A percentile compares a stretch with the other conserved stretches of the same genome.
phyloP scores from a whole-genome alignment of 2,797 vertebrate genomes.

The Enteromius anoplus region DNA sequence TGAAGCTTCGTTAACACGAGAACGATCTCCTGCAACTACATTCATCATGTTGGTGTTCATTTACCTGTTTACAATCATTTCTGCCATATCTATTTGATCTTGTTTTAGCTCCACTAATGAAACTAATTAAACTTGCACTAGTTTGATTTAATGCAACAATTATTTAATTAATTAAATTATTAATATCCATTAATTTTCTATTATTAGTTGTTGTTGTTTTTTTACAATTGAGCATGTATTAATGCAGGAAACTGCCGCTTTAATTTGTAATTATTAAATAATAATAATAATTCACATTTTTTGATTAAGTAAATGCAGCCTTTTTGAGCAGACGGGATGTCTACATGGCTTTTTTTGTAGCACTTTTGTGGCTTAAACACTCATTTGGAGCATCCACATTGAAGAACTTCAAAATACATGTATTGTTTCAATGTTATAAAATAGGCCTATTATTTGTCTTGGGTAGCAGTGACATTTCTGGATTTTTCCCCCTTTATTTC shows the following conservation, averaged over 20 bases:
- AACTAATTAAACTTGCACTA: no score
- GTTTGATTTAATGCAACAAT: background rate
- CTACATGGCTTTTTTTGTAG: background rate
- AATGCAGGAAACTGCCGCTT: background rate
- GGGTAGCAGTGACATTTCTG: background rate
- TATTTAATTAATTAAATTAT: background rate
- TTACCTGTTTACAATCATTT: background rate
- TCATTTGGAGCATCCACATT: background rate
- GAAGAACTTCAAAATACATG: background rate
- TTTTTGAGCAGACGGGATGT: background rate
- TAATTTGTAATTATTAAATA: background rate
- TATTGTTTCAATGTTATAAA: background rate
- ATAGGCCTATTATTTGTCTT: background rate
- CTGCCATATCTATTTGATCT: background rate
- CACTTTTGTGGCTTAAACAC: background rate
- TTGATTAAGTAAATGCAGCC: background rate
- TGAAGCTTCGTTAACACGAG: background rate
- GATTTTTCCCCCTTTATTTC: background rate
- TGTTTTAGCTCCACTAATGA: background rate
- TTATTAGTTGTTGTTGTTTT: no score
- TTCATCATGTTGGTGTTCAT: background rate
- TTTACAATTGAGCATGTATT: no score
- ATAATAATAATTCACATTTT: background rate
- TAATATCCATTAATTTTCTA: no score
- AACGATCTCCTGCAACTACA: background rate